phyloP scores from a whole-genome alignment of 2,113 vertebrate genomes.

The Sinocyclocheilus anshuiensis region DNA sequence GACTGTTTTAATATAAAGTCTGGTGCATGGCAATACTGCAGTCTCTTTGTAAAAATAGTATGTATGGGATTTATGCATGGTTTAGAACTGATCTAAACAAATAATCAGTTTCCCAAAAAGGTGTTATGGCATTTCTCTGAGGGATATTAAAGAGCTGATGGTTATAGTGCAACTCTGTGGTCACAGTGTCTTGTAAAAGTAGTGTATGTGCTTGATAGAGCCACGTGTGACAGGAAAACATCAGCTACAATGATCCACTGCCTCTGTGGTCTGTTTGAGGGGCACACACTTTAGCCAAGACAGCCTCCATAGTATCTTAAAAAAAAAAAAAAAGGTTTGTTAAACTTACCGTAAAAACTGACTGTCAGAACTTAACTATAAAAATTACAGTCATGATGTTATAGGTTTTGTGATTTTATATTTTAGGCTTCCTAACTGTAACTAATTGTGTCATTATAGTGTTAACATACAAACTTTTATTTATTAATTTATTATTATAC shows the following conservation, averaged over 20 bases:
- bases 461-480: neutral
- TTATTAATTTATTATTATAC: no score
- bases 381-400: neutral
- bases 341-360: neutral
- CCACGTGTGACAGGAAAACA: slow-evolving; percentile 76
- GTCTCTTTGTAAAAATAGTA: neutral
- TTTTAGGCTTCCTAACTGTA: no score
- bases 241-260: slow-evolving; percentile 42
- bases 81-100: slow-evolving; percentile 8
- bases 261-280: slow-evolving; percentile 22
- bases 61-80: neutral
- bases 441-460: neutral
- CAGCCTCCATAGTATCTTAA: neutral
- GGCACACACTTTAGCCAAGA: slow-evolving; percentile 17
- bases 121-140: neutral
- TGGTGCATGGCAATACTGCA: neutral
- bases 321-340: neutral
- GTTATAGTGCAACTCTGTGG: neutral
- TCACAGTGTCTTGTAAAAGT: slow-evolving; percentile 30
- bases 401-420: neutral
- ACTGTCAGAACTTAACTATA: no score
- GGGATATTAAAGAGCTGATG: neutral
- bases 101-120: neutral
- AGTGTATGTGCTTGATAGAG: slow-evolving; percentile 45
- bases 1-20: slow-evolving; percentile 21